Evolutionary conservation across 2,113 vertebrate species (phyloP), one percentile per base, ranked within the genome.

Genomic region (Grammomys dolichurus): DNA sequence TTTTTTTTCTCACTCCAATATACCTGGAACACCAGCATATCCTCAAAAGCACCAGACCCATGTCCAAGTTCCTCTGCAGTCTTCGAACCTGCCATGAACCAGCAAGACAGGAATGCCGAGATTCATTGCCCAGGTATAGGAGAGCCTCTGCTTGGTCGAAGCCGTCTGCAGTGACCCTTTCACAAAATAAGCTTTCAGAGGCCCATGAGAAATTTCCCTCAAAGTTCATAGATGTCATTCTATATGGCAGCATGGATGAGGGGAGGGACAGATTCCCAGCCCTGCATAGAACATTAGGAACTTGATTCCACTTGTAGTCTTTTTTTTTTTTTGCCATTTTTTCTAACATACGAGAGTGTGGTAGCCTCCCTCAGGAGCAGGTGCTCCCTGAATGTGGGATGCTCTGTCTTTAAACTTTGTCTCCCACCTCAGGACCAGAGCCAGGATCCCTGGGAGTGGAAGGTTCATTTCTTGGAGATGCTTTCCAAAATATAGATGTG

Each of bases 21-120:
- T 99, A 99, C 96, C 90, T 99, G 98, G 99, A 99, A 85, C 98
- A 97, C 60, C 97, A 93, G 51, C 94, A 98, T 4, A 97, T 99
- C 65, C 98, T 98, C 40, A 98, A 99, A 94, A 99, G 98, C 0
- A 99, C 99, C 4, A 98, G 98, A 0, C 54, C 97, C 1, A 51
- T 5, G 48, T 51, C 7, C 8, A 98, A 99, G 11, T 98, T 98
- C 46, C 98, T 97, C 16, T 99, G 99, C 99, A 99, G 99, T 6
- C 97, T 98, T 0, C 97, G 99, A 7, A 98, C 99, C 0, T 93
- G 97, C 1, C 67, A 96, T 0, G 99, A 99, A 99, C 98, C 82
- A 99, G 99, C 31, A 99, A 99, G 91, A 46, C 60, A 46, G 12
- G 36, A 22, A 36, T 69, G 22, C 48, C 14, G 8, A 73, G 48